Evolutionary conservation across 1,140 invertebrate species (phyloP), one percentile per base, ranked within the genome.

Genomic region (Magallana ariakensis): DNA sequence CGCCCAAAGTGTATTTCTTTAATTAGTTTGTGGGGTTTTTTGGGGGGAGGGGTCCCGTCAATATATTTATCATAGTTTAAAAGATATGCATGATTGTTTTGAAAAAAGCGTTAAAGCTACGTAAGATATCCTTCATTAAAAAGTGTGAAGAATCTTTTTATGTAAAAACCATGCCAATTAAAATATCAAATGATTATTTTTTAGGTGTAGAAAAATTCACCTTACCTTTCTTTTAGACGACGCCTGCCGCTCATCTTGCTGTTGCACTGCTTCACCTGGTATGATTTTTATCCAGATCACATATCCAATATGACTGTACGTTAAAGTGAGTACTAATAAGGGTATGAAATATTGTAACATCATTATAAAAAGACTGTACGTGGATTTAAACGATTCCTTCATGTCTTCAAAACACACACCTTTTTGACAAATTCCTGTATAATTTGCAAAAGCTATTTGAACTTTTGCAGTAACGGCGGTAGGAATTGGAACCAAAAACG

Each of bases 251-350:
- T 96, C 96, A 95, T 98, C 97, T 81, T 98, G 94, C 19, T 96
- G 96, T 91, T 97, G 96, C 92, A 98, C 96, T 0, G 97, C 97
- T 94, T 98, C 97, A 0, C 97, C 98, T 0, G 97, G 97, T 0
- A 97, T 96, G 75, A 96, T 95, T 92, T 97, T 97, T 11, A 97
- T 97, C 98, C 98, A 98, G 19, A 98, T 97, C 8, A 97, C 96
- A 26, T 97, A 95, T 0, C 97, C 97, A 60, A 99, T 98, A 75
- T 97, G 96, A 0, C 96, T 96, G 93, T 98, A 98, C 0, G 97
- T 98, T 93, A 97, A 97, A 19, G 98, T 95, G 0, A 99, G 96
- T 15, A 98, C 97, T 4, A 96, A 92, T 70, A 98, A 95, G 0
- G 98, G 98, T 75, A 98, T 95, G 75, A 97, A 96, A 93, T 98